These are phyloP conservation scores for Drosophila subquinaria DNA, from an alignment of 2,888 invertebrate genomes.

Conservation along the genomic window DNA sequence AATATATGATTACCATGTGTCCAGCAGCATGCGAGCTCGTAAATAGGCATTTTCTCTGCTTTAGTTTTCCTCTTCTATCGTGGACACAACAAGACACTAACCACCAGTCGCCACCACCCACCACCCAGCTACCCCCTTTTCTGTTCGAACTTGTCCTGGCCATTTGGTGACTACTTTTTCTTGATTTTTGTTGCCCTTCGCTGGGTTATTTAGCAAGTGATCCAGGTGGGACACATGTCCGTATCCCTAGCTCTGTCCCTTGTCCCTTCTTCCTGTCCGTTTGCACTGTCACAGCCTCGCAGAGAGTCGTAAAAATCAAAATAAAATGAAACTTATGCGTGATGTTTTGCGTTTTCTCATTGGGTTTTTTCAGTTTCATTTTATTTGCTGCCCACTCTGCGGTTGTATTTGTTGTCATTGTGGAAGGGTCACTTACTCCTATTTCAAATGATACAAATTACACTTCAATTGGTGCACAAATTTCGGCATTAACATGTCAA, in stretches of 20 bases:
- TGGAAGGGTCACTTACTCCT: conserved; percentile 28
- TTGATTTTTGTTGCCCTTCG: conserved; percentile 64
- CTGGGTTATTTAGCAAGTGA: conserved; percentile 78
- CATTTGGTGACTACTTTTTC: conserved; percentile 57
- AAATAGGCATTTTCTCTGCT: conserved; percentile 84
- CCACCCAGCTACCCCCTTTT: conserved; percentile 6
- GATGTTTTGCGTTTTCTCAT: conserved; percentile 68
- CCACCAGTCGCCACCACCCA: conserved; percentile 2
- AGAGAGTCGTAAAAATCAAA: conserved; percentile 83
- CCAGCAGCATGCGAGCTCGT: conserved; percentile 80
- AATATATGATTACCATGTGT: conserved; percentile 85
- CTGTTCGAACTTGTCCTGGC: conserved; percentile 28
- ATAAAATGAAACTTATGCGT: conserved; percentile 84
- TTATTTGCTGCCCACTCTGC: conserved; percentile 31
- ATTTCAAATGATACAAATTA: conserved; percentile 57
- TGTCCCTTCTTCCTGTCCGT: not conserved
- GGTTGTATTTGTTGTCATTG: conserved; percentile 3
- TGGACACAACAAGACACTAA: conserved; percentile 42
- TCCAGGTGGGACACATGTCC: conserved; percentile 81
- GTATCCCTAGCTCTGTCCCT: not conserved
- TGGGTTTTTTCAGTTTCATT: conserved; percentile 29
- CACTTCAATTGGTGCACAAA: conserved; percentile 28
- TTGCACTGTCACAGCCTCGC: conserved; percentile 54
- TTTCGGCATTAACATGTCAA: not conserved
- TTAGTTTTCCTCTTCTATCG: conserved; percentile 53